These are phyloP conservation scores for Orussus abietinus DNA, from an alignment of 1,140 invertebrate genomes.

Conservation along the genomic window DNA sequence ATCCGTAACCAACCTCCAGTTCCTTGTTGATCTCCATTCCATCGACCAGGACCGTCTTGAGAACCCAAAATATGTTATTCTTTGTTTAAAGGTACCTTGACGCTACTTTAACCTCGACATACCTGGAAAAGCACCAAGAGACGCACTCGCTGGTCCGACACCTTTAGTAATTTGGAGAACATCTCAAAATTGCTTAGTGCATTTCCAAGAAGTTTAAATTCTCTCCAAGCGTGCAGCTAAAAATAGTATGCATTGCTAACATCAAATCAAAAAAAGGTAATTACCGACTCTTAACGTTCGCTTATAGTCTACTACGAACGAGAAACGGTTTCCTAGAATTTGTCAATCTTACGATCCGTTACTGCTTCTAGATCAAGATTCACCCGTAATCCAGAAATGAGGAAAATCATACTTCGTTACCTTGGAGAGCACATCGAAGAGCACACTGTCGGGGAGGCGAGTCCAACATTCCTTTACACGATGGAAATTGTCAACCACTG, in stretches of 20 bases:
- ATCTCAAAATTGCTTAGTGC: no score
- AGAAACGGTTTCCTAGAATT: neutral
- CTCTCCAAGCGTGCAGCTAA: no score
- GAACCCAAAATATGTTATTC: no score
- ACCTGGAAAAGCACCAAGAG: slow-evolving; percentile 44
- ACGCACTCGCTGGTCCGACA: no score
- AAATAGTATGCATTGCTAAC: neutral
- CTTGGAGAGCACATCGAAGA: slow-evolving; percentile 5
- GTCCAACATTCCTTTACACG: neutral
- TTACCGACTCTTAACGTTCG: no score
- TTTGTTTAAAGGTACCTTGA: no score
- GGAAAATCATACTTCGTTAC: neutral
- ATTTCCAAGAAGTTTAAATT: no score
- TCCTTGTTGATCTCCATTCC: slow-evolving; percentile 23
- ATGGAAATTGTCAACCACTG: neutral
- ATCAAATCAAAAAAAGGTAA: neutral
- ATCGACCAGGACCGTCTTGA: no score
- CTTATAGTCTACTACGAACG: neutral
- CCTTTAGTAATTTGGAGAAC: no score
- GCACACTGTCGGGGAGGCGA: slow-evolving; percentile 1
- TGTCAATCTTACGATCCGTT: neutral
- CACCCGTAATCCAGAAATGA: neutral
- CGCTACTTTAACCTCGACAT: slow-evolving; percentile 21
- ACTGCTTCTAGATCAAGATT: neutral
- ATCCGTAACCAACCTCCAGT: no score